Percentiles rank a stretch among this genome's conserved stretches.
These are phyloP conservation scores for Drosophila tripunctata DNA, from an alignment of 2,888 invertebrate species.

Conservation along the genomic window DNA sequence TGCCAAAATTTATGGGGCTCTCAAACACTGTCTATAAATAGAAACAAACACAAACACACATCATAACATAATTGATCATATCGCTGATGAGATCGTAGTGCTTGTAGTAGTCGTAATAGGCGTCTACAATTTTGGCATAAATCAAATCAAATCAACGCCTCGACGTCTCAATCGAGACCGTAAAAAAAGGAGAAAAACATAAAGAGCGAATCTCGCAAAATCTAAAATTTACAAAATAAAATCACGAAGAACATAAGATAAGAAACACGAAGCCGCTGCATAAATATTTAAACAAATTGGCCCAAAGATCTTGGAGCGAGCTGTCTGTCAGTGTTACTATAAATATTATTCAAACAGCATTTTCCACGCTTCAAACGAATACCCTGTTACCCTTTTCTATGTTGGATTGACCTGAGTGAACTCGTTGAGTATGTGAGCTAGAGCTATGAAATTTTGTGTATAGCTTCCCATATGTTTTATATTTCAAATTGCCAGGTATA, in stretches of 20 bases:
- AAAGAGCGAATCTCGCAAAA: conserved; percentile 43
- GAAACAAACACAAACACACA: background rate
- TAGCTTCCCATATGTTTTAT: background rate
- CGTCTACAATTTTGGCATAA: conserved; percentile 32
- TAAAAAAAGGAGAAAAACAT: no score
- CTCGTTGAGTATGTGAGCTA: background rate
- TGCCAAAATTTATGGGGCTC: conserved; percentile 12
- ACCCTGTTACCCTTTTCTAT: background rate
- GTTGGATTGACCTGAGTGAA: background rate
- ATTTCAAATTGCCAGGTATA: no score
- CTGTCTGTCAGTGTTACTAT: conserved; percentile 3
- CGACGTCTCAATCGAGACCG: conserved; percentile 36
- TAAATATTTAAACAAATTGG: conserved; percentile 39
- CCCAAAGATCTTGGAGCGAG: background rate
- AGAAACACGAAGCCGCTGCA: conserved; percentile 10
- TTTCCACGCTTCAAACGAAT: conserved; percentile 1
- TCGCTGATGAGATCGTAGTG: conserved; percentile 19
- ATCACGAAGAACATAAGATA: conserved; percentile 6
- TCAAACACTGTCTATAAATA: conserved; percentile 14
- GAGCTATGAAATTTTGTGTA: background rate
- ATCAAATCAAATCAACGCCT: conserved; percentile 48
- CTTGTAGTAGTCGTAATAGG: conserved; percentile 7
- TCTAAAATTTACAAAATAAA: background rate
- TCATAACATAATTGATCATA: conserved; percentile 36
- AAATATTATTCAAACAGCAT: conserved; percentile 11